These are phyloP conservation scores for Pantala flavescens DNA, from an alignment of 1,140 invertebrate genomes.

Conservation along the genomic window DNA sequence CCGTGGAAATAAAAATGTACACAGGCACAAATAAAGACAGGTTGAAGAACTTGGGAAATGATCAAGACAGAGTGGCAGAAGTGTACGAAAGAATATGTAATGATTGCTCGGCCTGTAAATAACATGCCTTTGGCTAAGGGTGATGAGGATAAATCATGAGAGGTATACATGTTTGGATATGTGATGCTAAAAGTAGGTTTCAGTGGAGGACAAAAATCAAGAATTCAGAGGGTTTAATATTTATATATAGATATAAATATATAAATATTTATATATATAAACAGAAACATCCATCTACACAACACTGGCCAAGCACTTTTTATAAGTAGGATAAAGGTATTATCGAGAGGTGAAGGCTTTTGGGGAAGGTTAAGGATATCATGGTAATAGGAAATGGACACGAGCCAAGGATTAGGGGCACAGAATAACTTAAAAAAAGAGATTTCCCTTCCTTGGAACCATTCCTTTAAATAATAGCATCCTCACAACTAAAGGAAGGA, in stretches of 20 bases:
- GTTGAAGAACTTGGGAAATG: neutral
- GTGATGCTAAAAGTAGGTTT: neutral
- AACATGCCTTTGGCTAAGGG: neutral
- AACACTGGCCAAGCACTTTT: slow-evolving; percentile 16
- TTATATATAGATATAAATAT: too few relatives aligned
- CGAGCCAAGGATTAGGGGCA: neutral
- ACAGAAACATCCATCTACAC: slow-evolving; percentile 16
- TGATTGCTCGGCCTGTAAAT: neutral
- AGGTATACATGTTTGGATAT: neutral
- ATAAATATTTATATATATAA: neutral
- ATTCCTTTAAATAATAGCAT: neutral
- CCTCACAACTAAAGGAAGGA: neutral
- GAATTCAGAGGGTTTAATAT: too few relatives aligned
- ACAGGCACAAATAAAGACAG: neutral
- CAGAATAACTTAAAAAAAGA: neutral
- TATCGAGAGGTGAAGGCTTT: neutral
- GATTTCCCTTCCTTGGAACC: slow-evolving; percentile 7
- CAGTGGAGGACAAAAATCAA: neutral
- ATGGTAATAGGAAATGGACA: neutral
- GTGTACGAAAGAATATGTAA: neutral
- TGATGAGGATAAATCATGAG: neutral
- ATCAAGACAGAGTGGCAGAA: neutral
- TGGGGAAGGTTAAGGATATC: neutral
- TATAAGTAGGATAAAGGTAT: neutral
- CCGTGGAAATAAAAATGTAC: neutral